Evolutionary conservation across 1,140 invertebrate genomes (phyloP), one percentile per base, ranked within the genome.

Genomic region (Argopecten irradians): DNA sequence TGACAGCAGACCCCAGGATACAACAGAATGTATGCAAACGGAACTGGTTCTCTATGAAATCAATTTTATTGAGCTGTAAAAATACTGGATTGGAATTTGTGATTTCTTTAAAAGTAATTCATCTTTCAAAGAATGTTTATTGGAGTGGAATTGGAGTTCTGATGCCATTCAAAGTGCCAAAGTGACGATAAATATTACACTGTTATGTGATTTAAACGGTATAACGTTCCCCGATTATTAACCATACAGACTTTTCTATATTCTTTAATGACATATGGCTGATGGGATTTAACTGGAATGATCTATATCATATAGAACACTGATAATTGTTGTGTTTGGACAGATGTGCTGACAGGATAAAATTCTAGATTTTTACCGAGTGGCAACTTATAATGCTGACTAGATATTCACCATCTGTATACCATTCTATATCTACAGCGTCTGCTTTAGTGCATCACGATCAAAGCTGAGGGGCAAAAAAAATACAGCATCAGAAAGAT

Each of bases 21-120:
- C 55, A 71, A 71, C 55, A 28, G 55, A 28, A 11, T 16, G 43
- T 19, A 46, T 16, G 22, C 43, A 16, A 46, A 46, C 43, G 1
- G 9, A 22, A 46, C 11, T 11, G 19, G 43, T 46, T 46, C 43
- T 46, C 55, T 71, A n/a, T 71, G n/a, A 28, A 71, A 71, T 28
- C 55, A 71, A 71, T 71, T 71, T 28, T 71, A 71, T 71, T 71
- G 55, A 71, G 55, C 28, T 71, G 55, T 71, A 5, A 71, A 71
- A 71, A 71, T 71, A 71, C 55, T 28, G n/a, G 55, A 71, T 71
- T 71, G 55, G 55, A 71, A 28, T 71, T 71, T 71, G 22, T 71
- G 55, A 71, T 71, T 71, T 71, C 55, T 71, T 71, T 11, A 1
- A n/a, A 71, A 28, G 55, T n/a, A 71, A 71, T 71, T 71, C 8